These are phyloP conservation scores for Nephrocerus scutellatus DNA, from an alignment of 2,888 invertebrate genomes.

Conservation along the genomic window DNA sequence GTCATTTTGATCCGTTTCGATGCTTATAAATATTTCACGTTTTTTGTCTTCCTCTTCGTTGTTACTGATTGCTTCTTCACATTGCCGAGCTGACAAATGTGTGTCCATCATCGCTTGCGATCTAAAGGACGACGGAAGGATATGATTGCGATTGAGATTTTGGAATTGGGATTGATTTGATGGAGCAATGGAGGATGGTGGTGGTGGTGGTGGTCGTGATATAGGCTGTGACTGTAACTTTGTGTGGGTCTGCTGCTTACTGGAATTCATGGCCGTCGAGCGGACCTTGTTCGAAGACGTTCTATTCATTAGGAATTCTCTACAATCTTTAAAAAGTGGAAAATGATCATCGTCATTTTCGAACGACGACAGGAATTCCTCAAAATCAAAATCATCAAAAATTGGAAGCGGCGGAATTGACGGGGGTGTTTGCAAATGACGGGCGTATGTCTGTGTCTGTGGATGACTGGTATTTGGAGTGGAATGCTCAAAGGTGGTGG, in stretches of 20 bases:
- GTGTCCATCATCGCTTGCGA: no score
- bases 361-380: slow-evolving; percentile 62
- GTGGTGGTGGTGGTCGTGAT: slow-evolving; percentile 15
- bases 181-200: no score
- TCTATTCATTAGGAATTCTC: slow-evolving; percentile 44
- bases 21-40: slow-evolving; percentile 44
- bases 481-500: slow-evolving; percentile 36
- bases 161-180: slow-evolving; percentile 13
- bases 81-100: no score
- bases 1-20: slow-evolving; percentile 43
- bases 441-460: slow-evolving; percentile 7
- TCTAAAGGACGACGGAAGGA: no score
- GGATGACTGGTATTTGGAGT: slow-evolving; percentile 2
- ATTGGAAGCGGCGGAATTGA: slow-evolving; percentile 40
- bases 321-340: slow-evolving; percentile 49
- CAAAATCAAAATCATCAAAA: slow-evolving; percentile 57
- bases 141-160: no score
- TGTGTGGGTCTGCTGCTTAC: no score
- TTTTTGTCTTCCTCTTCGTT: slow-evolving; percentile 26
- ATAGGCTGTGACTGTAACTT: slow-evolving; percentile 14
- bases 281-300: slow-evolving; percentile 36
- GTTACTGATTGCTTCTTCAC: no score
- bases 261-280: slow-evolving; percentile 36
- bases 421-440: slow-evolving; percentile 14
- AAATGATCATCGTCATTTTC: slow-evolving; percentile 54